A percentile compares a stretch with the other conserved stretches of the same genome.
Conservation (phyloP, 2,113 vertebrate genomes). For the Cochlearius cochlearius region DNA sequence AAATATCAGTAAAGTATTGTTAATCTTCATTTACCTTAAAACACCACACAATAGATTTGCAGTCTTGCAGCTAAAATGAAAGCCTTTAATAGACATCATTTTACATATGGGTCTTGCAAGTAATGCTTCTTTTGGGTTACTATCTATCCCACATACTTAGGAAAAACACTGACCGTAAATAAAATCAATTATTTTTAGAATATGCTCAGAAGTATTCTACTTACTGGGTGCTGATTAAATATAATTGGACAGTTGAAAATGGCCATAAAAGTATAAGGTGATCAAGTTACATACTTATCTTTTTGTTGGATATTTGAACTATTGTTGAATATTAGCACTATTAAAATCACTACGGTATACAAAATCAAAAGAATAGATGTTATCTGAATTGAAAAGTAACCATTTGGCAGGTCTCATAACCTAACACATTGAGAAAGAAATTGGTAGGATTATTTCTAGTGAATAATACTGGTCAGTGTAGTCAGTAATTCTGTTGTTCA, state of each 20-base stretch:
- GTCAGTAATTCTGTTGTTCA: not conserved
- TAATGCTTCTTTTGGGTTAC: not conserved
- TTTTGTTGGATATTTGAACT: not conserved
- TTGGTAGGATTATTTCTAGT: not conserved
- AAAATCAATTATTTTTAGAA: not conserved
- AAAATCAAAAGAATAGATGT: not conserved
- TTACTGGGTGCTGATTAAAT: not conserved
- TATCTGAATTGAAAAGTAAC: not conserved
- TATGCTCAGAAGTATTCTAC: not conserved
- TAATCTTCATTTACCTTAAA: not conserved
- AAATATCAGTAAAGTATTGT: not conserved
- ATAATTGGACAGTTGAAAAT: not conserved
- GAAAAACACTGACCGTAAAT: not conserved
- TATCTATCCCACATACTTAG: not conserved
- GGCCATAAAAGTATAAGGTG: not conserved
- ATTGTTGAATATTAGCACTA: not conserved
- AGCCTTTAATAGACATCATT: not conserved
- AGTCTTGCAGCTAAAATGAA: not conserved
- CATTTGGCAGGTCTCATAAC: not conserved
- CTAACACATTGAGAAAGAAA: not conserved
- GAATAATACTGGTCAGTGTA: not conserved
- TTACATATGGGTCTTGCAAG: not conserved
- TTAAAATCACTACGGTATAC: not conserved
- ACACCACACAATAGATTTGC: not conserved
- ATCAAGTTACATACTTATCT: not conserved